Conservation (phyloP, 2,797 vertebrate species). For the Hafferia zeledoni region DNA sequence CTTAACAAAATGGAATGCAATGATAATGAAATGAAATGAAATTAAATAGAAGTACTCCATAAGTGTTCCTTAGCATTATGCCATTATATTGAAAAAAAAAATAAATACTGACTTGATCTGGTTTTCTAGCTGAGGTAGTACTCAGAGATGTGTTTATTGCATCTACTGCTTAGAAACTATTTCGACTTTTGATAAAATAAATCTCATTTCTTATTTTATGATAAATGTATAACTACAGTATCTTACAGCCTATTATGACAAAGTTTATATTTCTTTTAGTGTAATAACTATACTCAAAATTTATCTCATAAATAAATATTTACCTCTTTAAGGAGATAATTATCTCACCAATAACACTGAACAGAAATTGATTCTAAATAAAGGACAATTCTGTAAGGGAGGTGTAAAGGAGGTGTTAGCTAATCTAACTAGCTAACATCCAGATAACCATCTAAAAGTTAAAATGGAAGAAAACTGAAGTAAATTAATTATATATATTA, state of each 20-base stretch:
- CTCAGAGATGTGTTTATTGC: neutral
- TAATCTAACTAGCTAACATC: neutral
- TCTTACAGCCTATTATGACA: neutral
- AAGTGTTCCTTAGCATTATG: neutral
- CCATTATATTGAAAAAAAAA: neutral
- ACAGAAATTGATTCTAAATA: neutral
- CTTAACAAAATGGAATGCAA: neutral
- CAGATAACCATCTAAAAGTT: neutral
- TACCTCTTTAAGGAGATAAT: neutral
- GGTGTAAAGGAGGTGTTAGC: neutral
- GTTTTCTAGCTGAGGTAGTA: neutral
- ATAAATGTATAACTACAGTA: neutral
- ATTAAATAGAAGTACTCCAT: fast-evolving
- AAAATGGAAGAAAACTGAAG: neutral
- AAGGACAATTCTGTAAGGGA: neutral
- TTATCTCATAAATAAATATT: neutral
- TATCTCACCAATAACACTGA: neutral
- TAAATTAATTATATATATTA: neutral
- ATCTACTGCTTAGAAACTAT: neutral
- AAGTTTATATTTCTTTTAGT: neutral
- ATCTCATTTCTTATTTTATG: neutral
- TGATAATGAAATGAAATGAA: neutral
- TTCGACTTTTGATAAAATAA: neutral
- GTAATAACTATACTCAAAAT: neutral
- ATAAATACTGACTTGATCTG: neutral